Evolutionary conservation across 2,113 vertebrate species (phyloP).

Genomic region (Nymphicus hollandicus): DNA sequence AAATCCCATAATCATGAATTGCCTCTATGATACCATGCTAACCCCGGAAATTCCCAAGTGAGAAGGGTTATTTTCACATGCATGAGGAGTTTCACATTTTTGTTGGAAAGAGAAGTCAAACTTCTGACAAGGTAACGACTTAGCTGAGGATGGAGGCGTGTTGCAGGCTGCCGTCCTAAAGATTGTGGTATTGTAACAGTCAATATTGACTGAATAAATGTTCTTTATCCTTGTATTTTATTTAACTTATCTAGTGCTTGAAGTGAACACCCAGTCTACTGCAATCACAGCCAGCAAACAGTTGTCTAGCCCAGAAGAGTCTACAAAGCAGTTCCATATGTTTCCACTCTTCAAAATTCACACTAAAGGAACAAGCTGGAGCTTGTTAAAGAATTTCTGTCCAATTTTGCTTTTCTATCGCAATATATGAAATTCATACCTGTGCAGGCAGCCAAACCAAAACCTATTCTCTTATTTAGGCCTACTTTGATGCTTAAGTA

Average conservation of each 20-base stretch:
- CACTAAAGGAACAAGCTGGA: background rate
- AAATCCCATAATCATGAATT: conserved; percentile 57
- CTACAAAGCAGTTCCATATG: conserved; percentile 54
- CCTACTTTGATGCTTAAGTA: background rate
- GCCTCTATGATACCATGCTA: background rate
- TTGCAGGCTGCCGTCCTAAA: background rate
- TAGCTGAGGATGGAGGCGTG: background rate
- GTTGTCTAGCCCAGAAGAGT: conserved; percentile 17
- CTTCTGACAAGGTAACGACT: background rate
- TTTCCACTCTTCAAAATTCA: background rate
- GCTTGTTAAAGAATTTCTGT: conserved; percentile 3
- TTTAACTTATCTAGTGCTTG: background rate
- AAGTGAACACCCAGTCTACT: background rate
- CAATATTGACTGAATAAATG: background rate
- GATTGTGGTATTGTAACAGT: background rate
- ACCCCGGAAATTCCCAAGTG: background rate
- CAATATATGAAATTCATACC: background rate
- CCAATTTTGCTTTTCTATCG: background rate
- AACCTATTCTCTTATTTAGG: background rate
- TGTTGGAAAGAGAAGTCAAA: background rate
- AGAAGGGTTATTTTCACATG: background rate
- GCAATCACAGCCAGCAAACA: conserved; percentile 10
- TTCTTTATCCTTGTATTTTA: background rate
- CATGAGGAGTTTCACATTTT: conserved; percentile 50
- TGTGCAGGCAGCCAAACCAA: background rate